Base-by-base conservation (phyloP, 2,888 invertebrate genomes). In the Gymnocheta viridis region DNA sequence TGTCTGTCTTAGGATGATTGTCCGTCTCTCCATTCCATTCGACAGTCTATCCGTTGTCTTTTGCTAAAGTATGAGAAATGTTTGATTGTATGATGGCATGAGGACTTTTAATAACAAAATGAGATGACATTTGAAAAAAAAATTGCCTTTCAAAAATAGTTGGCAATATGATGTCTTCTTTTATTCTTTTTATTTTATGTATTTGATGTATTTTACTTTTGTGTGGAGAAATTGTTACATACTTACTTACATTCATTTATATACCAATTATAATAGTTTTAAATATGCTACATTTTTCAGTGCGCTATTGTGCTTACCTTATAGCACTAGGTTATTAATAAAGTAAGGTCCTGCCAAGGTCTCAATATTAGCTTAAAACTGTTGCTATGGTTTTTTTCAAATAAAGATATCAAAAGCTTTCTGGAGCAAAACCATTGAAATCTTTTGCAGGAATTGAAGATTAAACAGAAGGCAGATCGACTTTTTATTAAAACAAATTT, bases 101-200 rank as follows among this genome's bases (percentile, higher is more conserved):
- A 70, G 74, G 5, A 56, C 62, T 85, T 85, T 80, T 85, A 85
- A 82, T 85, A 85, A 82, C 70, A 82, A 82, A 82, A 85, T 85
- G 74, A 82, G 82, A 82, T 80, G 84, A 77, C 77, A 84, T 84
- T 84, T 77, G 49, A 44, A 62, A 69, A 78, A 51, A 79, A 38
- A 38, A 35, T 47, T 58, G 47, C n/a, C n/a, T 82, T 49, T 64
- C 62, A 82, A 76, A 79, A 54, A 74, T 64, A 72, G 47, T 84
- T 84, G 83, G 74, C 83, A 83, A 64, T 56, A 74, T 69, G 47
- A 56, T 70, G 79, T 58, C 69, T 64, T 64, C 19, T 62, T 70
- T 69, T 24, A 19, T 44, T 38, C 4, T 19, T 17, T 41, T 41
- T 41, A n/a, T 27, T 62, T 10, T 38, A 29, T 66, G 58, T 41